A percentile compares a stretch with the other conserved stretches of the same genome.
Conservation (phyloP, 2,113 vertebrate genomes). For the Ursus arctos region DNA sequence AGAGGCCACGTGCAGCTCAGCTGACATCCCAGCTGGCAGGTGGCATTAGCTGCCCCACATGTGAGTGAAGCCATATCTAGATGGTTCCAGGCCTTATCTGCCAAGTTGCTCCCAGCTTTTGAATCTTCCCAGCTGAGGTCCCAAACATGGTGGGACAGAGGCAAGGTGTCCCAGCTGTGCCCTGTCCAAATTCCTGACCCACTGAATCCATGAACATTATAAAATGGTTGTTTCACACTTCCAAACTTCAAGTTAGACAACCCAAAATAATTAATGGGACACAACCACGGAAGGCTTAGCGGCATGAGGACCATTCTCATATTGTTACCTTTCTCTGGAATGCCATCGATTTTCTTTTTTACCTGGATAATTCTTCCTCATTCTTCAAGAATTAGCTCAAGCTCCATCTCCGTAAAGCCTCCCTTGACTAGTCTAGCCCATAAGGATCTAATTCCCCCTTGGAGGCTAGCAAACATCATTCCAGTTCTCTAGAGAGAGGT, state of each 20-base stretch:
- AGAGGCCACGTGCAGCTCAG: neutral
- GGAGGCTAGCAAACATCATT: neutral
- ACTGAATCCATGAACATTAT: neutral
- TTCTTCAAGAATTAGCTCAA: neutral
- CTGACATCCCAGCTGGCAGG: neutral
- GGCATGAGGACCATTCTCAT: neutral
- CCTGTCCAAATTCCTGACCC: neutral
- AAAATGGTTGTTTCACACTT: neutral
- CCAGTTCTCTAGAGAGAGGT: neutral
- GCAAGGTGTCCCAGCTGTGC: neutral
- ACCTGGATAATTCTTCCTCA: neutral
- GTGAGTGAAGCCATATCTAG: neutral
- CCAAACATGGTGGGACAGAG: neutral
- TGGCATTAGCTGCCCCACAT: neutral
- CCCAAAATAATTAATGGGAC: neutral
- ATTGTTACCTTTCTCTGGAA: neutral
- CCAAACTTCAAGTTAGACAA: neutral
- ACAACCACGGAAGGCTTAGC: neutral
- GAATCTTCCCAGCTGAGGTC: neutral
- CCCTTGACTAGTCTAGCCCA: no score
- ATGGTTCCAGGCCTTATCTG: neutral
- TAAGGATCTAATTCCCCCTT: neutral
- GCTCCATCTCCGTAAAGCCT: neutral
- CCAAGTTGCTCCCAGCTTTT: neutral
- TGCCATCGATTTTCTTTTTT: neutral